Base-by-base conservation (phyloP, 1,140 invertebrate species). In the Andricus grossulariae region DNA sequence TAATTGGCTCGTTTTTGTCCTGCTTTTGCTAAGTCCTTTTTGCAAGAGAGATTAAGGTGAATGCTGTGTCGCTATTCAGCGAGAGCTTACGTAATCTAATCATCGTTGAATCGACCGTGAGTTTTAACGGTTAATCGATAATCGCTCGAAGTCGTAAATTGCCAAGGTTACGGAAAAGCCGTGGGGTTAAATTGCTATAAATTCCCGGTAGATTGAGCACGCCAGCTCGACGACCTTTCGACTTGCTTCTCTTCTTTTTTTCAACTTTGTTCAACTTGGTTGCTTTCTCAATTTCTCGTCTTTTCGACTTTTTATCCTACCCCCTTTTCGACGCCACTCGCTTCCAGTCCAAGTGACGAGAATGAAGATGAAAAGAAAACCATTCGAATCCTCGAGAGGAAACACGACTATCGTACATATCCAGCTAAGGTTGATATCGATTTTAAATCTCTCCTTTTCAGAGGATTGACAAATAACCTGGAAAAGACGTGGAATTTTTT, bases 221-320 rank as follows among this genome's bases (percentile, higher is more conserved):
- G 39, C 57, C 54, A 11, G 11, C 66, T 72, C 54, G 50, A 54
- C 50, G 70, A 60, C 50, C 32, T 78, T 55, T 21, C 45, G 50
- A 55, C 21, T 73, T 73, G 15, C 50, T 45, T 57, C 55, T 52
- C 49, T 80, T 18, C 54, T 19, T 66, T 52, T 45, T 45, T 10
- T 45, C 7, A 1, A 45, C 39, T 45, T 45, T 45, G 39, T 45
- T 15, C 3, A 25, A 60, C 49, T 54, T 8, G 50, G 39, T n/a
- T 51, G 21, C 57, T 77, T 77, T 77, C 66, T 50, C 74, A 71
- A 21, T 57, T 66, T 66, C 60, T 39, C 13, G 13, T 60, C 13
- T 66, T 32, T 32, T 25, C 15, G 32, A 16, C 15, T 25, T 66
- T 66, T 39, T 16, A 32, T 11, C 10, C 25, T 16, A n/a, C 5